phyloP scores from a whole-genome alignment of 1,140 invertebrate species.

The Drosophila nigrodunni region DNA sequence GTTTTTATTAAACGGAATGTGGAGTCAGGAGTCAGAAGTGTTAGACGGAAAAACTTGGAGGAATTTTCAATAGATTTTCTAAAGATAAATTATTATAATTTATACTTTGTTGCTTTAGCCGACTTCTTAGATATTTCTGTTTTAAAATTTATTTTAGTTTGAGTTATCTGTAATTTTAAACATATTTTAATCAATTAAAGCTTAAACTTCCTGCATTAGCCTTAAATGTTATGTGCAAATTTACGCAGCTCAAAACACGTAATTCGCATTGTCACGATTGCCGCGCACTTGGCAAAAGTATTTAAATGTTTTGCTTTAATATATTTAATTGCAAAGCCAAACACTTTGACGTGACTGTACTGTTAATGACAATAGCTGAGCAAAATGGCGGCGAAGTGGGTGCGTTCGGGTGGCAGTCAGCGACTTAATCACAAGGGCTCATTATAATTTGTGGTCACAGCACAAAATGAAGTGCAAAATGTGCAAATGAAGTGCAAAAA shows the following conservation, averaged over 20 bases:
- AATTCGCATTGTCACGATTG: conserved; percentile 27
- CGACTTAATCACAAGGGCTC: conserved; percentile 72
- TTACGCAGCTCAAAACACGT: conserved; percentile 6
- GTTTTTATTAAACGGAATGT: neutral
- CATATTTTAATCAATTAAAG: too few species aligned
- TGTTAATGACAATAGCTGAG: conserved; percentile 33
- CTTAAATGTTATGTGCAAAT: neutral
- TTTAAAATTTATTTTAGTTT: too few species aligned
- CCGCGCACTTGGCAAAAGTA: conserved; percentile 7
- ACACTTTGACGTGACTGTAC: conserved; percentile 67
- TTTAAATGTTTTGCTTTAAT: conserved; percentile 41
- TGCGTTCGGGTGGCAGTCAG: conserved; percentile 9
- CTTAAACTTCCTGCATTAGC: too few species aligned
- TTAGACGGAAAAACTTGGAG: too few species aligned
- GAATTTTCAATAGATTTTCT: too few species aligned
- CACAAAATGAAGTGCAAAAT: conserved; percentile 76
- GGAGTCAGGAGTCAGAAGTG: too few species aligned
- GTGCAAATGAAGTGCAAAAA: conserved; percentile 76
- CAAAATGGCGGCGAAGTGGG: neutral
- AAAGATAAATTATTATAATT: too few species aligned
- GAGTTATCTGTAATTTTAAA: too few species aligned
- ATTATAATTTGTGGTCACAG: conserved; percentile 79
- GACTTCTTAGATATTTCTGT: too few species aligned
- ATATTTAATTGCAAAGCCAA: conserved; percentile 52
- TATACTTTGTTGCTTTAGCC: too few species aligned